Base-by-base conservation (phyloP, 2,113 vertebrate genomes). In the Phoenicopterus ruber region DNA sequence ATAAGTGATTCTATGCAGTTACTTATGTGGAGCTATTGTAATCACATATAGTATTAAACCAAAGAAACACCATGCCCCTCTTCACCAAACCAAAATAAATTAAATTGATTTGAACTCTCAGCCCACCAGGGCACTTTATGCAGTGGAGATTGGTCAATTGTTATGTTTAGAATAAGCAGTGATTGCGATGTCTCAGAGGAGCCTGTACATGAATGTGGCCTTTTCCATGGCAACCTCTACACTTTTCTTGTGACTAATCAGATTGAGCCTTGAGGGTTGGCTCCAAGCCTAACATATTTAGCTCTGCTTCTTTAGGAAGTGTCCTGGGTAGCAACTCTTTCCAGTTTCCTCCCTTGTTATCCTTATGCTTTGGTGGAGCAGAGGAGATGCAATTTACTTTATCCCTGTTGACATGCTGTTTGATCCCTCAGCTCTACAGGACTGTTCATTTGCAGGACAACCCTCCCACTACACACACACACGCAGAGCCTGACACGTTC, bases 191-290 rank as follows among this genome's bases (percentile, higher is more conserved):
- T 65, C 57, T 89, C 57, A 61, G 77, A 79, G 20, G 36, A 87
- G 76, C 49, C 20, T 82, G 17, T 59, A 36, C 9, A 8, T 57
- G 40, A 67, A 66, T 18, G 38, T 79, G 52, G 44, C 38, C 28
- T 94, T 96, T 94, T 92, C 77, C 36, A 47, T 61, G 40, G 65
- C 65, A 92, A 72, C 77, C 2, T 84, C 52, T 82, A 40, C 11
- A 78, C 31, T 80, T 74, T 66, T 80, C 20, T 72, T 89, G 29
- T 69, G 34, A 59, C 40, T 69, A 58, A 87, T 72, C 40, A 82
- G 31, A 76, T 46, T 87, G 69, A 82, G 49, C 40, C 49, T 84
- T 76, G 47, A 89, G 65, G 44, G 7, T 4, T 82, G 65, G 57
- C 61, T 90, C 36, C 42, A 76, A 85, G 49, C 32, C 47, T 63